Evolutionary conservation across 2,888 invertebrate genomes (phyloP).

Genomic region (Melitaea athalia): DNA sequence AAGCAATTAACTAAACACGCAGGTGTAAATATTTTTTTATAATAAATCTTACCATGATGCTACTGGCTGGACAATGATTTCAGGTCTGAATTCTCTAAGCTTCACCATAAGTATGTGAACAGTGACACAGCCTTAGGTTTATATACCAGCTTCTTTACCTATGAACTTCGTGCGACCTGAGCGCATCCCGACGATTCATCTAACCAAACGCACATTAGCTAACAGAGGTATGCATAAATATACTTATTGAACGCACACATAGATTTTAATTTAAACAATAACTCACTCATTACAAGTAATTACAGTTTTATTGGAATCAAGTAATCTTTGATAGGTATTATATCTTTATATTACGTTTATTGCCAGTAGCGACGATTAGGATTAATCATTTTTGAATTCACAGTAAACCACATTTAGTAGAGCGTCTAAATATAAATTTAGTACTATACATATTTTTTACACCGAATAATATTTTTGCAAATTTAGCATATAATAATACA

Average conservation of each 20-base stretch:
- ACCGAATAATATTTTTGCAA: too few relatives aligned
- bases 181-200: constrained; percentile 67
- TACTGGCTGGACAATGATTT: constrained; percentile 18
- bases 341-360: not conserved
- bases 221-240: constrained; percentile 20
- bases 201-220: constrained; percentile 39
- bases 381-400: too few relatives aligned
- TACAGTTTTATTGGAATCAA: constrained; percentile 37
- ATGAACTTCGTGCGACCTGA: constrained; percentile 77
- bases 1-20: not conserved
- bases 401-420: too few relatives aligned
- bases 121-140: constrained; percentile 75
- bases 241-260: constrained; percentile 37
- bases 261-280: constrained; percentile 37
- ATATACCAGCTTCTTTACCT: constrained; percentile 78
- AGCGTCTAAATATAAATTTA: too few relatives aligned
- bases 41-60: constrained; percentile 33
- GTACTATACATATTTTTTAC: too few relatives aligned
- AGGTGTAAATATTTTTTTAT: not conserved
- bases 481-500: too few relatives aligned
- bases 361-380: too few relatives aligned
- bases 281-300: constrained; percentile 38
- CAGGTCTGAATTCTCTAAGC: constrained; percentile 63
- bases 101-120: constrained; percentile 67
- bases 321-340: constrained; percentile 26